Conservation (phyloP, 2,888 invertebrate species). For the Dasypolia templi region DNA sequence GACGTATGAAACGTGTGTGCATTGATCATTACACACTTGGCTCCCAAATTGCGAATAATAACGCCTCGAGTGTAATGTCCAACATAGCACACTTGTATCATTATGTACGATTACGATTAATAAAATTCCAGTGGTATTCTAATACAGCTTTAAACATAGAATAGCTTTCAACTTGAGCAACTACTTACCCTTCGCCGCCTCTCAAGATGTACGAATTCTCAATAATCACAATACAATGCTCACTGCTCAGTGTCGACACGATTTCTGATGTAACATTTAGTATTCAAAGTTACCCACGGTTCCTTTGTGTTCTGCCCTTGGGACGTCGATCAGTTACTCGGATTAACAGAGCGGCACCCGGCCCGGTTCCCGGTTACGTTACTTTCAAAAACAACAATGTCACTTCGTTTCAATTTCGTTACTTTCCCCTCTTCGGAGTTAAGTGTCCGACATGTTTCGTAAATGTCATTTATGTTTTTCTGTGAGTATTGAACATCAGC, state of each 20-base stretch:
- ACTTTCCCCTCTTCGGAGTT: slow-evolving; percentile 52
- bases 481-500: neutral
- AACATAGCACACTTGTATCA: no score
- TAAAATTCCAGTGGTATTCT: neutral
- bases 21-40: no score
- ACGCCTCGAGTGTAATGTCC: no score
- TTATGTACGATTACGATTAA: no score
- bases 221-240: slow-evolving; percentile 13
- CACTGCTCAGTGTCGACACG: slow-evolving; percentile 15
- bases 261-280: slow-evolving; percentile 59
- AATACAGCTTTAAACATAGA: no score
- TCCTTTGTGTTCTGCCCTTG: slow-evolving; percentile 77
- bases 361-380: slow-evolving; percentile 56
- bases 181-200: neutral
- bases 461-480: slow-evolving; percentile 25
- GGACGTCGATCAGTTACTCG: slow-evolving; percentile 72
- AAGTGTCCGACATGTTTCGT: slow-evolving; percentile 37
- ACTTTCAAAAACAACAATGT: slow-evolving; percentile 54
- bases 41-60: no score
- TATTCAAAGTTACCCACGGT: slow-evolving; percentile 64
- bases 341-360: slow-evolving; percentile 74
- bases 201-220: slow-evolving; percentile 22
- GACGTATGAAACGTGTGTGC: no score
- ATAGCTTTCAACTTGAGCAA: neutral
- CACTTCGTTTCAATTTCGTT: slow-evolving; percentile 56